Base-by-base conservation (phyloP, 2,113 vertebrate species). In the Brachyhypopomus occidentalis region DNA sequence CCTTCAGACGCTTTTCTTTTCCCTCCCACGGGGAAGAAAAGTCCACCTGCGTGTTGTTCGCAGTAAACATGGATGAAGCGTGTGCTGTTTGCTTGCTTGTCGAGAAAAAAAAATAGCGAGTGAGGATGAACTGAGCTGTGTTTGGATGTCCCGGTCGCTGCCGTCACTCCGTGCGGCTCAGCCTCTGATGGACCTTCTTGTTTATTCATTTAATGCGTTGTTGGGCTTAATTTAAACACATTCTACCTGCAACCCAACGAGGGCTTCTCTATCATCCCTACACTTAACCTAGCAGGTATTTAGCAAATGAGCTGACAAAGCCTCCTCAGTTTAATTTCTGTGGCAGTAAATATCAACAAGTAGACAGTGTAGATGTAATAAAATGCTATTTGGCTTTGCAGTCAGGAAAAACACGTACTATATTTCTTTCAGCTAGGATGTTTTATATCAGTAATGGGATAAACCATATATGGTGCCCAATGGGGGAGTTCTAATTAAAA, bases 221-320 rank as follows among this genome's bases (percentile, higher is more conserved):
- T 41, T 70, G n/a, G 34, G 34, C 23, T 34, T 70, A 70, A 70
- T 70, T 70, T 41, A 70, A 70, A 70, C 38, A 70, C 34, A 70
- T 70, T 34, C 8, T 52, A 12, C 45, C 12, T 12, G 45, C 45
- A 14, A 52, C 45, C 11, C 45, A 52, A 14, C 45, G 45, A 52
- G 45, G 9, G 45, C 45, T 52, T 52, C 45, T 14, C 45, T 14
- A 14, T 52, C 45, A 52, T 52, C 14, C 12, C 12, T 52, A 2
- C 12, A 52, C 11, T 52, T 14, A 52, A 52, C 12, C 12, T 52
- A 11, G 9, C 45, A 52, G 45, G 45, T 52, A 52, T 52, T 52
- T 52, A 52, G 45, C 45, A 14, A 14, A 52, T 52, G 45, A 52
- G 45, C 45, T 52, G 45, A 52, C 11, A 14, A 2, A 52, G 45